These are phyloP conservation scores for Zootoca vivipara DNA, from an alignment of 2,113 vertebrate genomes.

Conservation along the genomic window DNA sequence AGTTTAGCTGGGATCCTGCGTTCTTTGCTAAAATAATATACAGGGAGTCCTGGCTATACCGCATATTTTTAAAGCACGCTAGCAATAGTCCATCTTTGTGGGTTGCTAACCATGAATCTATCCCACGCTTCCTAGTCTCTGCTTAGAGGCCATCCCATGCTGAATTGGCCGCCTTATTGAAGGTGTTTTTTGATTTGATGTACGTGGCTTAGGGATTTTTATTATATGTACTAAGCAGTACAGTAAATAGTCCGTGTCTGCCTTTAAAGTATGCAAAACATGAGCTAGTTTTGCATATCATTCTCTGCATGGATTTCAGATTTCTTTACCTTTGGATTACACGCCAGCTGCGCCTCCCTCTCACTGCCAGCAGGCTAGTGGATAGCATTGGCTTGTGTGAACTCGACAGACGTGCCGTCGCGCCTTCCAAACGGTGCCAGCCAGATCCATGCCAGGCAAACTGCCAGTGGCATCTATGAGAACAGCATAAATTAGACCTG, in stretches of 20 bases:
- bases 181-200: no score
- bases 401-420: not conserved
- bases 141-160: not conserved
- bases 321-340: not conserved
- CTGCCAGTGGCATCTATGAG: not conserved
- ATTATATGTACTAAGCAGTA: no score
- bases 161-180: not conserved
- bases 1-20: not conserved
- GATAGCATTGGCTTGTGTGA: no score
- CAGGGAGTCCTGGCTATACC: not conserved
- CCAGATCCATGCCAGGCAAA: fast-evolving
- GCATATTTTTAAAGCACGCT: not conserved
- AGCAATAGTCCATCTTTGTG: not conserved
- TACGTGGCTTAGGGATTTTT: no score
- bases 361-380: not conserved
- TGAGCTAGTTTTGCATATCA: not conserved
- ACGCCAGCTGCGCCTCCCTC: not conserved
- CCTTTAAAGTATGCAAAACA: not conserved
- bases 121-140: not conserved
- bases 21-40: not conserved
- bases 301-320: not conserved
- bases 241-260: not conserved
- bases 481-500: not conserved
- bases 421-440: not conserved
- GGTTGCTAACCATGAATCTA: not conserved